Conservation (phyloP, 1,140 invertebrate genomes). For the Acyrthosiphon pisum region DNA sequence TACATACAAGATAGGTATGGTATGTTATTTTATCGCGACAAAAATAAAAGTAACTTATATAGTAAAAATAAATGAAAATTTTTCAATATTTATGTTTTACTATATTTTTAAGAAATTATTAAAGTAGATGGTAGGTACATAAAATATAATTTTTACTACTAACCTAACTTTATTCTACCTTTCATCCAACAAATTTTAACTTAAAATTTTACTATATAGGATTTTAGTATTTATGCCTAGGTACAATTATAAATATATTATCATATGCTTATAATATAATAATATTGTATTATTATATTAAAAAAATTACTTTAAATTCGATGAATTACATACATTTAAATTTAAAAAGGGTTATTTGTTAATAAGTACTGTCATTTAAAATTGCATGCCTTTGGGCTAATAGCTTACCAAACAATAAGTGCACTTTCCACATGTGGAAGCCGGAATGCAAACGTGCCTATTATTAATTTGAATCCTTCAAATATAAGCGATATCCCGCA, state of each 20-base stretch:
- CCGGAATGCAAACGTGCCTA: neutral
- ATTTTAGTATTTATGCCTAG: too few relatives aligned
- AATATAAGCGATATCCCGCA: neutral
- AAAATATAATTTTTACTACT: neutral
- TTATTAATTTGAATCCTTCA: neutral
- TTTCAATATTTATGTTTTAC: too few relatives aligned
- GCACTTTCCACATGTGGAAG: too few relatives aligned
- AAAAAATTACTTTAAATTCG: neutral
- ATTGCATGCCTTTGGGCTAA: neutral
- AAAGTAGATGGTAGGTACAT: neutral
- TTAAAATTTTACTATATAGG: too few relatives aligned
- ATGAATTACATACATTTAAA: neutral
- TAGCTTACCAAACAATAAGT: too few relatives aligned
- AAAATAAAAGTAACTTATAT: too few relatives aligned
- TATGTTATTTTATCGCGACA: too few relatives aligned
- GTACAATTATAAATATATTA: neutral
- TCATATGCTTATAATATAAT: too few relatives aligned
- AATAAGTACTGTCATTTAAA: neutral
- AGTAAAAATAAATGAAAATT: too few relatives aligned
- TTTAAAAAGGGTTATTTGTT: neutral
- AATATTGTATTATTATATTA: neutral
- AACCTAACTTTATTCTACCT: neutral
- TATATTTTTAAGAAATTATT: too few relatives aligned
- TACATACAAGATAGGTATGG: too few relatives aligned
- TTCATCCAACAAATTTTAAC: neutral